Percentiles rank a stretch among this genome's conserved stretches.
These are phyloP conservation scores for Leucoraja ocellata DNA, from an alignment of 2,797 vertebrate species.

Conservation along the genomic window DNA sequence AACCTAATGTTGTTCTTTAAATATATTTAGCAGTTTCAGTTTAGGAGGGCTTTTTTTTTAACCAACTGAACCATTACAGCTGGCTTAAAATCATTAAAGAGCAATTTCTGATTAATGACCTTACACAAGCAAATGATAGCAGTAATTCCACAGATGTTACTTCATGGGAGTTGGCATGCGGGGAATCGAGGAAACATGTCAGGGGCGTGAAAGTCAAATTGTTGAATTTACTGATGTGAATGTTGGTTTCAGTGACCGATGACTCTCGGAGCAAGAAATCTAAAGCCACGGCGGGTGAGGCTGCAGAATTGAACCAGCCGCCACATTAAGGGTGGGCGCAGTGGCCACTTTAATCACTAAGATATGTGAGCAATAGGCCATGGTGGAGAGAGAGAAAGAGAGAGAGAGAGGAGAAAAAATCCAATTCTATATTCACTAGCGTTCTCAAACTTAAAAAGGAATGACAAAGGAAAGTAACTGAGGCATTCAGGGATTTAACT, in stretches of 20 bases:
- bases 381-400: background rate
- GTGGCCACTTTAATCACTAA: background rate
- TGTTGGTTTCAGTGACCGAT: background rate
- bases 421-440: conserved; percentile 9
- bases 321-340: background rate
- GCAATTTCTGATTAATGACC: conserved; percentile 30
- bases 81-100: conserved; percentile 22
- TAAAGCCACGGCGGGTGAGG: background rate
- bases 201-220: conserved; percentile 1
- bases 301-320: background rate
- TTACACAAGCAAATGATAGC: background rate
- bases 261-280: background rate
- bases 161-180: background rate
- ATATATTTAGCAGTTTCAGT: conserved; percentile 24
- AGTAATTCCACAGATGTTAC: conserved; percentile 21
- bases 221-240: background rate
- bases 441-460: background rate
- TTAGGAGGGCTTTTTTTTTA: background rate
- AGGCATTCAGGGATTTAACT: conserved; percentile 34
- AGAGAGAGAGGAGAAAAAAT: background rate
- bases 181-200: background rate
- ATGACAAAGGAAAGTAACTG: conserved; percentile 30
- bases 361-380: background rate
- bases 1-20: conserved; percentile 28
- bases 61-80: conserved; percentile 10